Evolutionary conservation across 1,140 invertebrate species (phyloP), one percentile per base, ranked within the genome.

Genomic region (Drosophila ogumai): DNA sequence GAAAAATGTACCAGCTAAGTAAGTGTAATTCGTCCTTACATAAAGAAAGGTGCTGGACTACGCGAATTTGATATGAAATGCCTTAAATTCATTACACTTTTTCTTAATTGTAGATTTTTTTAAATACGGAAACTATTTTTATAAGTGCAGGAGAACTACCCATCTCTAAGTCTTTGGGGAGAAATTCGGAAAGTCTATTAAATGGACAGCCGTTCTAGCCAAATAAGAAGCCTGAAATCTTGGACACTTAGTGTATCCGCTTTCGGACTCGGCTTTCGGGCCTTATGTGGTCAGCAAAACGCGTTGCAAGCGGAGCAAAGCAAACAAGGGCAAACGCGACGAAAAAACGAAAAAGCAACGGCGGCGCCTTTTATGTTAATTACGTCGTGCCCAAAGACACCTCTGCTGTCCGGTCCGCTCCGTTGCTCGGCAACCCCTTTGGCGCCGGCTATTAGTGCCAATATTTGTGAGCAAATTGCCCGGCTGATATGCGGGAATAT

Each of bases 361-460:
- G 75, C 79, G 82, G 82, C 71, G 56, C 64, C 66, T 87, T 87
- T 87, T 68, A 82, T 87, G 82, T 82, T 73, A 87, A 87, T 87
- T 82, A 78, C 68, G 57, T 47, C 52, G 57, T 40, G 50, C 43
- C 17, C 19, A 15, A 58, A 61, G 57, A 73, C 66, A 71, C 66
- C 43, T 68, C 25, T 50, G 22, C 17, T 34, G 49, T 41, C 43
- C n/a, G 9, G 41, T 41, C 38, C 13, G 15, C 32, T 36, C 34
- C n/a, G 12, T 12, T 22, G 19, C 17, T 15, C 38, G 56, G 3
- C 41, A 32, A 46, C 47, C 47, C 10, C 32, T 25, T 47, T 36
- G 47, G 15, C 34, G 50, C 15, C 38, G 8, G 8, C 69, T 56
- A 56, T 36, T 47, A 60, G 81, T 85, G 81, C 76, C 81, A 75